Evolutionary conservation across 2,797 vertebrate genomes (phyloP).

Genomic region (Orientallactaga sibirica): DNA sequence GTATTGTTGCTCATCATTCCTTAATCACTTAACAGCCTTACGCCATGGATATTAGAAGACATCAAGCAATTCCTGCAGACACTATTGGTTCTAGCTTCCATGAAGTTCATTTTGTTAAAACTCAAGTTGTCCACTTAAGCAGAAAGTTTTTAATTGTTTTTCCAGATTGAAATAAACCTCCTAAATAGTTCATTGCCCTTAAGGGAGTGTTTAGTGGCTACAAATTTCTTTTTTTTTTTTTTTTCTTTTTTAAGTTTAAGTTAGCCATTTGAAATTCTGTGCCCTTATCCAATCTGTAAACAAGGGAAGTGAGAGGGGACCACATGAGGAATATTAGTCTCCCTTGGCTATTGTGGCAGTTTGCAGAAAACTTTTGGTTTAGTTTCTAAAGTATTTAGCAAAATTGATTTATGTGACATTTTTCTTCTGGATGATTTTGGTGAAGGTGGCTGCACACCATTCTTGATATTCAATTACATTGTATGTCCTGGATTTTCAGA

Average conservation of each 20-base stretch:
- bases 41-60: background rate
- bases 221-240: background rate
- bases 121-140: background rate
- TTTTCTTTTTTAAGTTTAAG: background rate
- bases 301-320: background rate
- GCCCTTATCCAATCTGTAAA: background rate
- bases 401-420: background rate
- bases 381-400: background rate
- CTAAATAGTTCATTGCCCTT: background rate
- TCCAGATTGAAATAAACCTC: background rate
- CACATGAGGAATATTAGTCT: background rate
- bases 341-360: background rate
- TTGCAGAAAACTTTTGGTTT: background rate
- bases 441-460: background rate
- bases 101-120: conserved; percentile 12
- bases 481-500: background rate
- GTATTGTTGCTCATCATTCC: background rate
- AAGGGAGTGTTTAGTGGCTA: background rate
- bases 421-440: background rate
- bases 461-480: background rate
- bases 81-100: background rate
- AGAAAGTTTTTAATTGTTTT: conserved; percentile 30
- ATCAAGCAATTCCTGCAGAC: background rate
- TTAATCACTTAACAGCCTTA: background rate
- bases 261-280: conserved; percentile 1